Evolutionary conservation across 2,888 invertebrate species (phyloP), one percentile per base, ranked within the genome.

Genomic region (Tipula helvola): DNA sequence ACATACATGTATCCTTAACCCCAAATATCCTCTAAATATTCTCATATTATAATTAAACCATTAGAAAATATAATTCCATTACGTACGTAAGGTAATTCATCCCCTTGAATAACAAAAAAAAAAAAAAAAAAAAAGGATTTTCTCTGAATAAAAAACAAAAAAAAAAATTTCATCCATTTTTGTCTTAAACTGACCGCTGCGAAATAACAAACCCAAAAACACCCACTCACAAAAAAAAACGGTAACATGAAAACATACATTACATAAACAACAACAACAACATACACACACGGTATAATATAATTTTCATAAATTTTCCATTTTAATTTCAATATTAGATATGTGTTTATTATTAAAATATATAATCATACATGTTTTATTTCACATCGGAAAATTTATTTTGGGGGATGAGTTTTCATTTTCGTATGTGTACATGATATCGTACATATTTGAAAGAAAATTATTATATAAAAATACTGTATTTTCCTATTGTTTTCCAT

Each of bases 111-210:
- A 57, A 57, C 18, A 57, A 57, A 5, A 28, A 28, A 28, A 16
- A 52, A 16, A 52, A 52, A 71, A 71, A 2, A 28, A 28, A 28
- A 12, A 71, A 71, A 71, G 71, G 71, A 71, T 71, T 71, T 71
- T 71, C 28, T 28, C 71, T 71, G 28, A 18, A 52, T 52, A 47
- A 47, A 47, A 47, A 47, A n/a, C 44, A 52, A 52, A 52, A 52
- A 16, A 52, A 52, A 57, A 57, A 57, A 57, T 3, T 52, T 28
- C 71, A 71, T 71, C 71, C 71, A 71, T 71, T 71, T 71, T 71
- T 71, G 71, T 71, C 71, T 71, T 71, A 71, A 71, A 71, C 71
- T 71, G 71, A 71, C 71, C 71, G 71, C 71, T 71, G 71, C 71
- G 71, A 71, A 71, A 71, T 71, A 71, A 18, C 71, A 71, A 3